These are phyloP conservation scores for Athalia circularis DNA, from an alignment of 2,888 invertebrate genomes.

Conservation along the genomic window DNA sequence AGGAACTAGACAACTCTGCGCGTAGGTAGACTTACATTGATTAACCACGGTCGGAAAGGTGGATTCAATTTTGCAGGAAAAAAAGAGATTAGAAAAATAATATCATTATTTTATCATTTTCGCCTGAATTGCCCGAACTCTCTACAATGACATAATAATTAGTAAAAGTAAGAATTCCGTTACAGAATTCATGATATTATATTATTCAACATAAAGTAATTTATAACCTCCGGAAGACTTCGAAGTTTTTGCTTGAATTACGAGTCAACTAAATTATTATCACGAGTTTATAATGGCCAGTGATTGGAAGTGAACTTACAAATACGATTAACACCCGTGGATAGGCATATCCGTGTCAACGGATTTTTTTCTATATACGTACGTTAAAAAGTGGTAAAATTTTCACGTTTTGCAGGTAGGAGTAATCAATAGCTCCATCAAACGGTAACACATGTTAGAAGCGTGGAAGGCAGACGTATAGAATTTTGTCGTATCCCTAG, in stretches of 20 bases:
- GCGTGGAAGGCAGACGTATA: constrained; percentile 1
- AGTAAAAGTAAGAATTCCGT: too few species aligned
- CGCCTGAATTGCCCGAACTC: not conserved
- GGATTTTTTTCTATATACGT: too few species aligned
- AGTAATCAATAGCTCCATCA: constrained; percentile 21
- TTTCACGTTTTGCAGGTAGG: constrained; percentile 35
- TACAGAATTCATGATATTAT: too few species aligned
- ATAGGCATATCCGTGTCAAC: not conserved
- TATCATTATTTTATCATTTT: not conserved
- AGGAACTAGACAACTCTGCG: constrained; percentile 17
- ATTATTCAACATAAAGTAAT: too few species aligned
- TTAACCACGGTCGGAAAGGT: constrained; percentile 22
- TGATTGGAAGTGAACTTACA: too few species aligned
- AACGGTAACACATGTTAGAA: constrained; percentile 26
- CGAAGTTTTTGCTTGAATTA: too few species aligned
- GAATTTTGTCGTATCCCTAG: not conserved
- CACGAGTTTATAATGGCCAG: too few species aligned
- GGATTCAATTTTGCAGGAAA: not conserved
- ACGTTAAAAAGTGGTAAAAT: too few species aligned
- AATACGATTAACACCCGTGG: not conserved
- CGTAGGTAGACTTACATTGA: constrained; percentile 26
- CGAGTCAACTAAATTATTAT: too few species aligned
- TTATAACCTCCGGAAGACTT: too few species aligned
- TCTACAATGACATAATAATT: not conserved
- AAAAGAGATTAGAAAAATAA: not conserved